Evolutionary conservation across 2,888 invertebrate genomes (phyloP).

Genomic region (Tachina lurida): DNA sequence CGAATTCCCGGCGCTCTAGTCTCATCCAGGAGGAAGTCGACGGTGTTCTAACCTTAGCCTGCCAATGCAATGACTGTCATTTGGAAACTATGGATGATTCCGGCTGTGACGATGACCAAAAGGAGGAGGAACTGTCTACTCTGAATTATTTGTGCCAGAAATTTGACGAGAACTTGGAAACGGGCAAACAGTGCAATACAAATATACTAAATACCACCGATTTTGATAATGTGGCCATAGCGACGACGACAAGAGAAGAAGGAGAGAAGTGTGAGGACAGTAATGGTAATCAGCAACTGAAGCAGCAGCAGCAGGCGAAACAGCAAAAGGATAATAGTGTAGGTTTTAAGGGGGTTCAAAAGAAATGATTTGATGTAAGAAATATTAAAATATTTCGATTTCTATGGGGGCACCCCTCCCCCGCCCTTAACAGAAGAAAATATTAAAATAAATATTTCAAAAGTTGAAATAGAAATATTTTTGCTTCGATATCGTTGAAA

Average conservation of each 20-base stretch:
- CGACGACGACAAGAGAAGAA: constrained; percentile 6
- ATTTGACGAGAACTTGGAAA: constrained; percentile 82
- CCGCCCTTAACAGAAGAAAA: no score
- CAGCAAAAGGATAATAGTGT: constrained; percentile 62
- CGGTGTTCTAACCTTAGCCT: constrained; percentile 46
- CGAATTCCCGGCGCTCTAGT: constrained; percentile 70
- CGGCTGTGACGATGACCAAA: constrained; percentile 81
- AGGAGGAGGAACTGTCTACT: constrained; percentile 76
- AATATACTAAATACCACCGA: constrained; percentile 58
- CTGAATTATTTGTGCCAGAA: constrained; percentile 82
- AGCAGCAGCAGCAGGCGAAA: constrained; percentile 32
- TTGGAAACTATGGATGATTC: constrained; percentile 78
- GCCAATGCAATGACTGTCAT: constrained; percentile 74
- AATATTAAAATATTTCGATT: no score
- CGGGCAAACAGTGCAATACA: constrained; percentile 72
- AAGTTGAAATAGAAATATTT: no score
- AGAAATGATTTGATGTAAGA: background rate
- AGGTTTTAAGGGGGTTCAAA: constrained; percentile 32
- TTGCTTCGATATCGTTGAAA: no score
- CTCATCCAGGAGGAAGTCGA: constrained; percentile 46
- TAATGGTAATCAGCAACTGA: background rate
- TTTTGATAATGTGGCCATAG: constrained; percentile 58
- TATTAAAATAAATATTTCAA: no score
- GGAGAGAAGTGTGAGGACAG: constrained; percentile 23
- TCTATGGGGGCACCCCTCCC: no score